Conservation (phyloP, 2,797 vertebrate genomes). For the Paratrypauchen microcephalus region DNA sequence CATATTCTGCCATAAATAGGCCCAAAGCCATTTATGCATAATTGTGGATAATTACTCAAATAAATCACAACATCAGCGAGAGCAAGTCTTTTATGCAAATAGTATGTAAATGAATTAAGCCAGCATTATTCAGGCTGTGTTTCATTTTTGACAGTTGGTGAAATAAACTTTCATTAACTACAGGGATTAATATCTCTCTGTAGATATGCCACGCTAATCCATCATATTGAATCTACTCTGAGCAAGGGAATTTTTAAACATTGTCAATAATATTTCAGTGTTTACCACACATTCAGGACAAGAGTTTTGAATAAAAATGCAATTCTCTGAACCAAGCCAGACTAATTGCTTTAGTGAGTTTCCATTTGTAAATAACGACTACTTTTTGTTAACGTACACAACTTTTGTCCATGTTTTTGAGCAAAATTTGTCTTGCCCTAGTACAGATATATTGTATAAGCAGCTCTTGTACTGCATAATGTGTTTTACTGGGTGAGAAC, state of each 20-base stretch:
- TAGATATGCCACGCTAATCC: background rate
- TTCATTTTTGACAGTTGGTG: background rate
- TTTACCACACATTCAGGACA: background rate
- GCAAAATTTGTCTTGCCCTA: too few species aligned
- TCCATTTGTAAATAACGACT: background rate
- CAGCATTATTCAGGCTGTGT: background rate
- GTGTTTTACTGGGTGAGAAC: too few species aligned
- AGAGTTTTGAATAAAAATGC: background rate
- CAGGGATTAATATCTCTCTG: background rate
- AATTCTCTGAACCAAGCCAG: background rate
- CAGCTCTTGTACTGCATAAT: too few species aligned
- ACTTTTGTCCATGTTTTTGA: too few species aligned
- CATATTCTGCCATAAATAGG: background rate
- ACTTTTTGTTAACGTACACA: background rate
- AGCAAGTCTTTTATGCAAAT: constrained; percentile 5
- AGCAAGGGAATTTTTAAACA: background rate
- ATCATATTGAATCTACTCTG: background rate
- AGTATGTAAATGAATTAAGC: background rate
- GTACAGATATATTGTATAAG: too few species aligned
- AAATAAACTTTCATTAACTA: constrained; percentile 6
- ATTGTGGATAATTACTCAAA: constrained; percentile 1
- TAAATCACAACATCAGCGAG: background rate
- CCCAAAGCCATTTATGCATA: background rate
- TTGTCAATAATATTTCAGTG: background rate
- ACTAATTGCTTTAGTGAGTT: background rate